Conservation (phyloP, 2,113 vertebrate genomes). For the Ellobius talpinus region DNA sequence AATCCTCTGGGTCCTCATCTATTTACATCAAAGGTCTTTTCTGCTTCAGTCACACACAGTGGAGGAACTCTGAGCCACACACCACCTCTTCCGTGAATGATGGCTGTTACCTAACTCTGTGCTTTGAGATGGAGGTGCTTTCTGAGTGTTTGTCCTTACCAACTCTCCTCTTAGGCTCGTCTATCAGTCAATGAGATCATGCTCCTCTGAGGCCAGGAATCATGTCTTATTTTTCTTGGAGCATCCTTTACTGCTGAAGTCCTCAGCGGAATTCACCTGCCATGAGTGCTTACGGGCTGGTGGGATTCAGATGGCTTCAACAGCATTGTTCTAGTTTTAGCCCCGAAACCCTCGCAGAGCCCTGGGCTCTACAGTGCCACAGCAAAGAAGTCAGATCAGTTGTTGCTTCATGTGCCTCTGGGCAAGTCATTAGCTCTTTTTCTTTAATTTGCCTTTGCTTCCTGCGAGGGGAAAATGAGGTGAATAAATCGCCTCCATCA, state of each 20-base stretch:
- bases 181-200: not conserved
- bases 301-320: not conserved
- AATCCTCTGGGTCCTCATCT: not conserved
- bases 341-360: not conserved
- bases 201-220: not conserved
- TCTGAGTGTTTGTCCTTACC: not conserved
- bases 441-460: conserved; percentile 66
- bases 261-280: not conserved
- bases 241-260: not conserved
- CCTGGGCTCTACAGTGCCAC: not conserved
- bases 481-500: conserved; percentile 55
- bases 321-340: not conserved
- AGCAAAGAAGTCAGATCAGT: not conserved
- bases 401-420: conserved; percentile 16
- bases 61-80: not conserved
- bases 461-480: conserved; percentile 53
- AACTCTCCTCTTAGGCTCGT: not conserved
- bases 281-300: not conserved
- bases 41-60: not conserved
- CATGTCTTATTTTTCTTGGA: not conserved
- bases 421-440: conserved; percentile 49
- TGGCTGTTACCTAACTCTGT: not conserved
- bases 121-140: not conserved
- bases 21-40: not conserved
- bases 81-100: not conserved